These are phyloP conservation scores for Thalpophila matura DNA, from an alignment of 2,888 invertebrate species.

Conservation along the genomic window DNA sequence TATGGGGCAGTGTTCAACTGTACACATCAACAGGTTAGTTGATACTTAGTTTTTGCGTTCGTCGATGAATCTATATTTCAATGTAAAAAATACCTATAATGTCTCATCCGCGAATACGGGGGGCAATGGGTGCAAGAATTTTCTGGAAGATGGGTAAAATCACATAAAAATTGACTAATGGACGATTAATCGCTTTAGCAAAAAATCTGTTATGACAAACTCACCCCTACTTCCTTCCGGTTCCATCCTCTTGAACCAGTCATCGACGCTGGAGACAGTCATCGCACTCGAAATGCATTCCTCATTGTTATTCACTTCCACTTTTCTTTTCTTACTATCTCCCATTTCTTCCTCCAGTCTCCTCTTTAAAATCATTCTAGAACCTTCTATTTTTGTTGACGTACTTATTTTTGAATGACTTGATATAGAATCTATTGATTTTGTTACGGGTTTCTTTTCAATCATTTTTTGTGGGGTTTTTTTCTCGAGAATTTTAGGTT, in stretches of 20 bases:
- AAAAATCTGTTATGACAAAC: no score
- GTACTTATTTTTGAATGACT: conserved; percentile 53
- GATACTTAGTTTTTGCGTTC: no score
- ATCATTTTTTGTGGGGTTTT: background rate
- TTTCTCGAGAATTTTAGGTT: background rate
- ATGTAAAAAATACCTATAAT: no score
- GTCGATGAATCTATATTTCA: no score
- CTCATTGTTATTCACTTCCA: conserved; percentile 46
- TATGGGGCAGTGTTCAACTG: no score
- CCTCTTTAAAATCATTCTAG: conserved; percentile 51
- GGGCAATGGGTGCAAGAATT: no score
- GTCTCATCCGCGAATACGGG: no score
- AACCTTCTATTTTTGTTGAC: conserved; percentile 47
- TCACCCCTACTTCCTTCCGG: conserved; percentile 64
- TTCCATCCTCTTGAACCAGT: conserved; percentile 74
- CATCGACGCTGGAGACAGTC: conserved; percentile 71
- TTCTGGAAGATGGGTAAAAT: no score
- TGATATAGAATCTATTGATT: conserved; percentile 31
- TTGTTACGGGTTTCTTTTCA: background rate
- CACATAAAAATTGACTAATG: no score
- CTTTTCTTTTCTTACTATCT: conserved; percentile 60
- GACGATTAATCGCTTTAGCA: no score
- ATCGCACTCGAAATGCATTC: conserved; percentile 56
- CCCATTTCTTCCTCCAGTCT: conserved; percentile 45
- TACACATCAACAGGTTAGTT: no score